These are phyloP conservation scores for Nyctereutes procyonoides DNA, from an alignment of 2,113 vertebrate species.

Conservation along the genomic window DNA sequence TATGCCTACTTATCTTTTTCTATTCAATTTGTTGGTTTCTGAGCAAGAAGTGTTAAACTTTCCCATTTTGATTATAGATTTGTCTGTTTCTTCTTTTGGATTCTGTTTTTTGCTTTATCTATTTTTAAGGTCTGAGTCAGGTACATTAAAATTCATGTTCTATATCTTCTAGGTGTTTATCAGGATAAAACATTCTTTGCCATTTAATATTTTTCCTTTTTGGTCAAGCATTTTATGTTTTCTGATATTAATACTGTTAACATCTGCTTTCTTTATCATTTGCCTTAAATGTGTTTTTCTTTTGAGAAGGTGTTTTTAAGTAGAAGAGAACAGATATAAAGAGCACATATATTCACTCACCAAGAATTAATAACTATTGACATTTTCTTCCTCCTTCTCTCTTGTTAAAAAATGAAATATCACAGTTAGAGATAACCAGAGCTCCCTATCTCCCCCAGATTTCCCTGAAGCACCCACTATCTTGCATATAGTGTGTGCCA, in stretches of 20 bases:
- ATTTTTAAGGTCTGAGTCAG: not conserved
- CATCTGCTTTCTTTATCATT: not conserved
- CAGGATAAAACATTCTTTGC: not conserved
- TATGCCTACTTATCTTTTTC: not conserved
- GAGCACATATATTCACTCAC: not conserved
- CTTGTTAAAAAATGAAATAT: not conserved
- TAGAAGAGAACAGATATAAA: not conserved
- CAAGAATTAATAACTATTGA: not conserved
- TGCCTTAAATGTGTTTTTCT: conserved; percentile 1
- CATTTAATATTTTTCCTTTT: not conserved
- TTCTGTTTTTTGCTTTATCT: conserved; percentile 11
- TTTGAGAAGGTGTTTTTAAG: not conserved
- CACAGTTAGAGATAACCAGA: not conserved
- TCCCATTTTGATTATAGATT: not conserved
- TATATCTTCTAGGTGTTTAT: not conserved
- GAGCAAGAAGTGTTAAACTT: not conserved
- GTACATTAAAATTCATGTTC: not conserved
- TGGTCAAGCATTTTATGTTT: not conserved
- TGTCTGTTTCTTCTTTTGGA: not conserved
- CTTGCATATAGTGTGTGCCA: not conserved
- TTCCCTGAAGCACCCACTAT: not conserved
- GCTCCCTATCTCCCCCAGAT: not conserved
- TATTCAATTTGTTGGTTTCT: not conserved
- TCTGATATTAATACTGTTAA: not conserved
- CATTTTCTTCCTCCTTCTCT: not conserved